phyloP scores from a whole-genome alignment of 1,140 invertebrate species.

The Platyscapa corneri region DNA sequence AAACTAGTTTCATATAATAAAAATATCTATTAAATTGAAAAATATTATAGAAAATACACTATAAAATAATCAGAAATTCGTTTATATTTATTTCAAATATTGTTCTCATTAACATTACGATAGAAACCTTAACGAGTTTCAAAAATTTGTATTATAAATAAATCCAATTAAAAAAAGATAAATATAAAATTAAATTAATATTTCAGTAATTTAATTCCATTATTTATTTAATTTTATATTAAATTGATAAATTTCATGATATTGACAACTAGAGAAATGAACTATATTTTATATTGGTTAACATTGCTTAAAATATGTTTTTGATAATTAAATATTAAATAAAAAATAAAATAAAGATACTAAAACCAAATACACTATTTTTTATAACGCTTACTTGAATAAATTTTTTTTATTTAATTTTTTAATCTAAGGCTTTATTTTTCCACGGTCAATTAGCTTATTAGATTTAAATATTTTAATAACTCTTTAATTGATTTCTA shows the following conservation, averaged over 20 bases:
- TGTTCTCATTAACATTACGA: neutral
- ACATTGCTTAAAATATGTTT: neutral
- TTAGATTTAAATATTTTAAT: constrained; percentile 1
- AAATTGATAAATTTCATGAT: neutral
- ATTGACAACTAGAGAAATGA: neutral
- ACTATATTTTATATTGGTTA: neutral
- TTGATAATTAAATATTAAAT: neutral
- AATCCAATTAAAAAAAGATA: neutral
- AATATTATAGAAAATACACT: neutral
- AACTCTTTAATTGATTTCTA: neutral
- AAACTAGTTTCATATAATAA: neutral
- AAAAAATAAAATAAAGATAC: neutral
- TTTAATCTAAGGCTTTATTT: neutral
- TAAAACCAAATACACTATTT: too few relatives aligned
- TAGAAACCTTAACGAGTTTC: neutral
- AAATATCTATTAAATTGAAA: neutral
- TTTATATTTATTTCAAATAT: neutral
- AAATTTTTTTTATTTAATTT: neutral
- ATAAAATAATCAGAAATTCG: neutral
- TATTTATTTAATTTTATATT: neutral
- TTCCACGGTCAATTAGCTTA: neutral
- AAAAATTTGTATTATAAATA: neutral
- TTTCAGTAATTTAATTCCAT: neutral
- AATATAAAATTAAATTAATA: neutral
- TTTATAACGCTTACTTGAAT: neutral